Evolutionary conservation across 92 coral and sea anemone species (phyloP).

Genomic region (Bergia sp.): DNA sequence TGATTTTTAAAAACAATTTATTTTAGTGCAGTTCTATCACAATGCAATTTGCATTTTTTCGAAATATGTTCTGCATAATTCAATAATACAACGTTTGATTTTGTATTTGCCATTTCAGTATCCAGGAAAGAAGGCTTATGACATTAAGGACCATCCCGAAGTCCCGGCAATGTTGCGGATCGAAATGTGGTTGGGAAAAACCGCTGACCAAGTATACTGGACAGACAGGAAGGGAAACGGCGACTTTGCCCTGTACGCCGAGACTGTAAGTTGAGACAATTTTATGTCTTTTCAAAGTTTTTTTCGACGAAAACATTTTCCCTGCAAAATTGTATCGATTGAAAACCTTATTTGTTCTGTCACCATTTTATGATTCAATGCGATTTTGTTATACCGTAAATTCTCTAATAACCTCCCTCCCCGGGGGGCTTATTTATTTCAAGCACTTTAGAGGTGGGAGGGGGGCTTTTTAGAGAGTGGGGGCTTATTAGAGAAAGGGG

Average conservation of each 20-base stretch:
- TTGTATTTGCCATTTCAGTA: conserved; percentile 58
- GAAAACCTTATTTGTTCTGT: too few species aligned
- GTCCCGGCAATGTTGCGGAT: conserved; percentile 86
- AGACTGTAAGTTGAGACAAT: conserved; percentile 70
- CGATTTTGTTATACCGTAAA: too few species aligned
- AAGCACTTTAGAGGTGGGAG: too few species aligned
- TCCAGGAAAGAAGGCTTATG: conserved; percentile 93
- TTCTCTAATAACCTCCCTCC: too few species aligned
- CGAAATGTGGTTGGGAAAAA: conserved; percentile 95
- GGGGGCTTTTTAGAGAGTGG: too few species aligned
- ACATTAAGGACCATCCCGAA: conserved; percentile 92
- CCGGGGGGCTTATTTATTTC: too few species aligned
- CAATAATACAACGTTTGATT: not conserved
- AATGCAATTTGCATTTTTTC: not conserved
- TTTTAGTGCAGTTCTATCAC: not conserved
- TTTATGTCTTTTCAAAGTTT: too few species aligned
- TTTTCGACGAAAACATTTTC: not conserved
- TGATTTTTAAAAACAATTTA: not conserved
- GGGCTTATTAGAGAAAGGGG: too few species aligned
- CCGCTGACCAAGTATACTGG: conserved; percentile 91
- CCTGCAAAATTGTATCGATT: too few species aligned
- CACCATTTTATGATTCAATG: too few species aligned
- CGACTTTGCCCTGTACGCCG: conserved; percentile 93
- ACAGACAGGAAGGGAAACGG: conserved; percentile 94
- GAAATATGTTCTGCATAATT: not conserved